Conservation (phyloP, 2,888 invertebrate genomes). For the Blastobasis adustella region DNA sequence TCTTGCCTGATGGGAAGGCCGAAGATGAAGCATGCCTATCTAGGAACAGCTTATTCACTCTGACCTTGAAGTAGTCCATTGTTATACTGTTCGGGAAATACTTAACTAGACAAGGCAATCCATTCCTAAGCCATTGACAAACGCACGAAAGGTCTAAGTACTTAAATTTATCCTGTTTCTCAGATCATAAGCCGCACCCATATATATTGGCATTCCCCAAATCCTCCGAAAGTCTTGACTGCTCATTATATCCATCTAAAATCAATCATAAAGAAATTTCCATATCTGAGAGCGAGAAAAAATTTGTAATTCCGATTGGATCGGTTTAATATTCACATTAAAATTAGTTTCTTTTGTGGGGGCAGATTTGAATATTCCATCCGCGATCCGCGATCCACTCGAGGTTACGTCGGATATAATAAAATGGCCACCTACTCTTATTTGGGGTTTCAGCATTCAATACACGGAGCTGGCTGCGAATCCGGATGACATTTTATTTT, state of each 20-base stretch:
- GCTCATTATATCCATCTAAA: conserved; percentile 9
- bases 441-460: conserved; percentile 18
- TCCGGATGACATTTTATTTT: too few species aligned
- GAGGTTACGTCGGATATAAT: not conserved
- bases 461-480: conserved; percentile 14
- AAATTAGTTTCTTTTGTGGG: conserved; percentile 16
- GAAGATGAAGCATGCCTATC: too few species aligned
- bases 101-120: too few species aligned
- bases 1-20: too few species aligned
- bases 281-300: conserved; percentile 14
- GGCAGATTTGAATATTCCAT: conserved; percentile 12
- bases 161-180: too few species aligned
- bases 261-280: conserved; percentile 18
- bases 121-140: too few species aligned
- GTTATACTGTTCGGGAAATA: too few species aligned
- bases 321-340: conserved; percentile 16
- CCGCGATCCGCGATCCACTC: not conserved
- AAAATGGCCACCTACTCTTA: conserved; percentile 7
- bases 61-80: too few species aligned
- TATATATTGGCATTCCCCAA: too few species aligned
- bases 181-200: too few species aligned
- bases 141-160: too few species aligned
- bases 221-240: not conserved
- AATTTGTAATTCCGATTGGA: conserved; percentile 28
- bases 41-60: too few species aligned